Evolutionary conservation across 2,888 invertebrate genomes (phyloP).

Genomic region (Troilus luridus): DNA sequence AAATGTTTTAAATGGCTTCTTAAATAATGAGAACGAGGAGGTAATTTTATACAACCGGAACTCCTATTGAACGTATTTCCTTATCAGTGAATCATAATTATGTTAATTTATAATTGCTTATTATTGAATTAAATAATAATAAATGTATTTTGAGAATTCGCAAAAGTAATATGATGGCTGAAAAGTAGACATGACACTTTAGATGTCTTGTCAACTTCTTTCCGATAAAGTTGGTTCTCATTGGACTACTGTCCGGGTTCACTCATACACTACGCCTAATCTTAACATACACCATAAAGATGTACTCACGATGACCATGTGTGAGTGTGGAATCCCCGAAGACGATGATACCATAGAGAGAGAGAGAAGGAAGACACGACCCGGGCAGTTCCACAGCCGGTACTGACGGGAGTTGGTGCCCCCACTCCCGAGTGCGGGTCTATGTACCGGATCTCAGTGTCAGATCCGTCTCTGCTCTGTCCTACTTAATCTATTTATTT

Average conservation of each 20-base stretch:
- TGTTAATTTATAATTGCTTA: too few species aligned
- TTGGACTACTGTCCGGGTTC: background rate
- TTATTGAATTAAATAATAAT: too few species aligned
- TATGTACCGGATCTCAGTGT: slow-evolving; percentile 42
- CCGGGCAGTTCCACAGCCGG: slow-evolving; percentile 27
- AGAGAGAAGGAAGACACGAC: background rate
- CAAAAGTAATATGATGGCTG: too few species aligned
- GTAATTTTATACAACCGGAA: too few species aligned
- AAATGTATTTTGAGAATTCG: too few species aligned
- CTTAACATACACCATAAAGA: background rate
- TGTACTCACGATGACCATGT: slow-evolving; percentile 55
- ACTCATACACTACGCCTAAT: background rate
- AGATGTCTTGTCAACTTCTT: background rate
- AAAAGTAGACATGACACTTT: background rate
- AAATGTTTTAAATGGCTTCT: too few species aligned
- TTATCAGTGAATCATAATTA: too few species aligned
- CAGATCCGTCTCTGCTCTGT: slow-evolving; percentile 45
- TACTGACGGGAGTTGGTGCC: slow-evolving; percentile 23
- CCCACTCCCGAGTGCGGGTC: slow-evolving; percentile 9
- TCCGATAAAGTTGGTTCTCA: background rate
- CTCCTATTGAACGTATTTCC: too few species aligned
- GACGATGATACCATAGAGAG: slow-evolving; percentile 34
- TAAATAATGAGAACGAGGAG: too few species aligned
- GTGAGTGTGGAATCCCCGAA: slow-evolving; percentile 39
- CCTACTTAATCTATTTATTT: slow-evolving; percentile 50